Percentiles rank a stretch among this genome's conserved stretches.
Evolutionary conservation across 23 tunicate species (phyloP).

Genomic region (Styela clava): DNA sequence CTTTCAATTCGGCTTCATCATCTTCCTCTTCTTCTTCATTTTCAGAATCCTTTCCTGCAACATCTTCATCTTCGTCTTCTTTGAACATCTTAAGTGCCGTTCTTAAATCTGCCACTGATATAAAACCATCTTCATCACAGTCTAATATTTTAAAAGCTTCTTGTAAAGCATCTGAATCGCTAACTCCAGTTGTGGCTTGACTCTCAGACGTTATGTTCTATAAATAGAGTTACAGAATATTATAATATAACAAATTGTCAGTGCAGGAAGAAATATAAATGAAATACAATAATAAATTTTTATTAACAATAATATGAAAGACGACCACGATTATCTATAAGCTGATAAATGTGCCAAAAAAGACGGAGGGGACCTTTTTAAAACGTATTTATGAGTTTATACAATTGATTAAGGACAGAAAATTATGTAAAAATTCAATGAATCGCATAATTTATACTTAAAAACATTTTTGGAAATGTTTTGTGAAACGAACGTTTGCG

Average conservation of each 20-base stretch:
- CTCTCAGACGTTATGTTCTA: background rate
- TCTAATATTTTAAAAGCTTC: slow-evolving; percentile 92
- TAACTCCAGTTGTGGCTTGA: slow-evolving; percentile 15
- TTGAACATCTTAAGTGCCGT: slow-evolving; percentile 45
- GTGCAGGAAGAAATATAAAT: background rate
- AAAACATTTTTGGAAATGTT: no score
- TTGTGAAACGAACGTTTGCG: no score
- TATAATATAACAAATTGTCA: background rate
- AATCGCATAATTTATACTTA: no score
- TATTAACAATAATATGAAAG: no score
- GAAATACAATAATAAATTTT: no score
- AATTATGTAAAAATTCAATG: no score
- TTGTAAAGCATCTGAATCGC: slow-evolving; percentile 45
- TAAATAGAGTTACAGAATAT: background rate
- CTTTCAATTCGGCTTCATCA: slow-evolving; percentile 50
- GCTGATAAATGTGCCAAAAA: no score
- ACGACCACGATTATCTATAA: no score
- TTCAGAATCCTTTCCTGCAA: background rate
- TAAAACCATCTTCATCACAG: slow-evolving; percentile 89
- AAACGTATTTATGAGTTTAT: no score
- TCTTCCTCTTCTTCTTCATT: slow-evolving; percentile 45
- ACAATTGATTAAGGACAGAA: no score
- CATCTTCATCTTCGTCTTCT: slow-evolving; percentile 29
- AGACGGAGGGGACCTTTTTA: no score
- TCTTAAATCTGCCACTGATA: slow-evolving; percentile 71